Conservation (phyloP, 2,797 vertebrate species). For the Peromyscus aztecus region DNA sequence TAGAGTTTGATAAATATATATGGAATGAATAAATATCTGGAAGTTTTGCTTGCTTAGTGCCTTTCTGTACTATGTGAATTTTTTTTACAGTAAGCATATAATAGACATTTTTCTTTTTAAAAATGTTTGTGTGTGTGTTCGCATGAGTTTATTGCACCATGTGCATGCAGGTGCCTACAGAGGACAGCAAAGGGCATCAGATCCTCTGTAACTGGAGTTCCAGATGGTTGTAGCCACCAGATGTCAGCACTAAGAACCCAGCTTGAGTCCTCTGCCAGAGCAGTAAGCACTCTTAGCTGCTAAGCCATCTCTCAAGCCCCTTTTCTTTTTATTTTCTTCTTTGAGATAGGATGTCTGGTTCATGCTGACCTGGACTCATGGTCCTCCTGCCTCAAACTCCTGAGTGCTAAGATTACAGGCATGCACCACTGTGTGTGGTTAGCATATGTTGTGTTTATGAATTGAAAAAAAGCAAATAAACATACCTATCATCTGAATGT, state of each 20-base stretch:
- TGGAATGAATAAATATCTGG: not conserved
- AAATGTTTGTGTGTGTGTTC: not conserved
- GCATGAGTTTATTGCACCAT: not conserved
- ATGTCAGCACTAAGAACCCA: not conserved
- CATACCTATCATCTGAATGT: not conserved
- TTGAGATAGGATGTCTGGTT: not conserved
- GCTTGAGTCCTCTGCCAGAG: not conserved
- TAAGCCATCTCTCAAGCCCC: not conserved
- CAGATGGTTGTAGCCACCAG: not conserved
- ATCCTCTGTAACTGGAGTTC: not conserved
- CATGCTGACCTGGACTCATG: not conserved
- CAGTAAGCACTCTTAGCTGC: not conserved
- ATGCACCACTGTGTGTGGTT: not conserved
- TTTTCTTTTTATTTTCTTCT: not conserved
- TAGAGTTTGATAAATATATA: conserved; percentile 19
- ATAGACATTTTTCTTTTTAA: not conserved
- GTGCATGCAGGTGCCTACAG: not conserved
- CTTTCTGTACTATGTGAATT: not conserved
- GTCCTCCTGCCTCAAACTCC: not conserved
- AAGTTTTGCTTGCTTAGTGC: not conserved
- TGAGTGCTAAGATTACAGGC: not conserved
- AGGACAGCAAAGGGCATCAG: not conserved
- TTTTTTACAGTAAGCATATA: conserved; percentile 47
- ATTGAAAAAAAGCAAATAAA: conserved; percentile 48
- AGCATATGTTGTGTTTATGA: conserved; percentile 41